Evolutionary conservation across 2,797 vertebrate genomes (phyloP).

Genomic region (Choloepus didactylus): DNA sequence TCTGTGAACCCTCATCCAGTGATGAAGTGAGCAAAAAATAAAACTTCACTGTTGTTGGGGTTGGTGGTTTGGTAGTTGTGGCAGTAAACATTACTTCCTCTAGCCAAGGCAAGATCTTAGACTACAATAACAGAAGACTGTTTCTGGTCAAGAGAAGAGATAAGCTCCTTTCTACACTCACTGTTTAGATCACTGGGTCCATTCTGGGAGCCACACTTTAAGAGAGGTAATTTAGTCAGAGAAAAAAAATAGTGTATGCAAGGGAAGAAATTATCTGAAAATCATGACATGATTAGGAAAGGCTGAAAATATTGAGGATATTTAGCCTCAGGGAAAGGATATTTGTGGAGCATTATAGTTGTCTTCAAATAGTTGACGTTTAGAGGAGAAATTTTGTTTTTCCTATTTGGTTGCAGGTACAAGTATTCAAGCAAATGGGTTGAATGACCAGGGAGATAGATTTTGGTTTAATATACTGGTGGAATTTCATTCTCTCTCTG

Average conservation of each 20-base stretch:
- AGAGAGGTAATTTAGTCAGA: slow-evolving; percentile 9
- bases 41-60: not conserved
- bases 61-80: not conserved
- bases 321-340: not conserved
- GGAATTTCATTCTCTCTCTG: slow-evolving; percentile 22
- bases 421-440: not conserved
- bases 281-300: not conserved
- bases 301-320: not conserved
- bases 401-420: not conserved
- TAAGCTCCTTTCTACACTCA: not conserved
- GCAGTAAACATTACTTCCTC: not conserved
- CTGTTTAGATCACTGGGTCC: not conserved
- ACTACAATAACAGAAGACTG: not conserved
- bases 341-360: not conserved
- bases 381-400: slow-evolving; percentile 28
- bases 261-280: not conserved
- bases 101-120: not conserved
- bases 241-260: not conserved
- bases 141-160: not conserved
- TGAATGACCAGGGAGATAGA: not conserved
- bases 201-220: not conserved
- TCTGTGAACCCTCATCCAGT: not conserved
- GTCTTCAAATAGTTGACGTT: slow-evolving; percentile 4
- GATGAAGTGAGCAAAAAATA: not conserved
- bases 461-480: slow-evolving; percentile 10